phyloP scores from a whole-genome alignment of 2,113 vertebrate species.

The Podiceps cristatus region DNA sequence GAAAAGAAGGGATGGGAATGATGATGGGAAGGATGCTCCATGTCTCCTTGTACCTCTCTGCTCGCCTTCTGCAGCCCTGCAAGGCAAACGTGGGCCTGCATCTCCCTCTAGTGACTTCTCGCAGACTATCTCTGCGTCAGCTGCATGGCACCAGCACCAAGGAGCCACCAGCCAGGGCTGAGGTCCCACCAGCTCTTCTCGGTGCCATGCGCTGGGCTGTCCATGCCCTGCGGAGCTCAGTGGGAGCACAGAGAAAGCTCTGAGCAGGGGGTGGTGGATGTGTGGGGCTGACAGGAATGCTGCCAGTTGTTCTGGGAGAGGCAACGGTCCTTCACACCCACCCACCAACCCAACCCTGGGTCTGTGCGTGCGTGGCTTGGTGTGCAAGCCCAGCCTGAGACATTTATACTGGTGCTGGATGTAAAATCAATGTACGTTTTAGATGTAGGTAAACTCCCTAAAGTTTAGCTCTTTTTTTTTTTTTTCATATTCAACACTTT shows the following conservation, averaged over 20 bases:
- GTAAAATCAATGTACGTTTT: neutral
- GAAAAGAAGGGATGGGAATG: neutral
- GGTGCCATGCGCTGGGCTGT: rapidly evolving
- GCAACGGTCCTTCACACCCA: neutral
- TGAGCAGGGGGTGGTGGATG: rapidly evolving
- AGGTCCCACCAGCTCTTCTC: neutral
- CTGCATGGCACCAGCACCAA: neutral
- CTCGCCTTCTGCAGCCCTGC: neutral
- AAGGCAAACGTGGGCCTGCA: neutral
- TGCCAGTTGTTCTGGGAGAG: neutral
- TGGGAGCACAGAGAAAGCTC: rapidly evolving
- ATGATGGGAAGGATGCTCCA: neutral
- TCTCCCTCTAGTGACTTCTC: constrained; percentile 68
- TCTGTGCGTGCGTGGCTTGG: rapidly evolving
- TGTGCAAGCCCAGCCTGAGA: neutral
- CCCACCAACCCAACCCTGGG: neutral
- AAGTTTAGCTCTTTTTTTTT: neutral
- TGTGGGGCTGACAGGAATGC: neutral
- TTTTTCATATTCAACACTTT: rapidly evolving
- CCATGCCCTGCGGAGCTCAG: rapidly evolving
- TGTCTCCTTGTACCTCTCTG: neutral
- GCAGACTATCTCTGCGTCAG: neutral
- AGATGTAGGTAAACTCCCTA: neutral
- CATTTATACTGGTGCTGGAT: rapidly evolving
- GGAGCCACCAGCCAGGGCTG: neutral